These are phyloP conservation scores for Lichenostomus cassidix DNA, from an alignment of 2,113 vertebrate genomes.

Conservation along the genomic window DNA sequence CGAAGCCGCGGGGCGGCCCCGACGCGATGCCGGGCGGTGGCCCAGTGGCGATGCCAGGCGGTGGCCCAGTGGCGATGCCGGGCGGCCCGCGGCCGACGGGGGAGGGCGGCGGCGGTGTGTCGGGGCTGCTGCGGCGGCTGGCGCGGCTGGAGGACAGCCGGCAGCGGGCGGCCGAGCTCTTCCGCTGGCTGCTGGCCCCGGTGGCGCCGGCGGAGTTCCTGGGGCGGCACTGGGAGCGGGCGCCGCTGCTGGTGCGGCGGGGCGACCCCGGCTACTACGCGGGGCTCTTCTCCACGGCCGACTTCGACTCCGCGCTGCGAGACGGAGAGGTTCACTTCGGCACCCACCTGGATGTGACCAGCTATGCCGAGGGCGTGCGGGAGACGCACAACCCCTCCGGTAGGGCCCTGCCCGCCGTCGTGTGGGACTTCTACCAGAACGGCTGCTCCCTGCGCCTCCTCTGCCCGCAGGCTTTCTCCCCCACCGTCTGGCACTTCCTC, in stretches of 20 bases:
- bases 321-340: conserved; percentile 85
- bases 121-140: conserved; percentile 73
- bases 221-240: conserved; percentile 88
- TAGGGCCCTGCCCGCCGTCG: conserved; percentile 84
- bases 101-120: neutral
- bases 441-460: conserved; percentile 92
- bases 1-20: no score
- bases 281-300: conserved; percentile 91
- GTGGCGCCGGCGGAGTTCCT: conserved; percentile 80
- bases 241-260: conserved; percentile 84
- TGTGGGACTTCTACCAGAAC: conserved; percentile 90
- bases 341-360: conserved; percentile 93
- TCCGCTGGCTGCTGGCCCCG: conserved; percentile 88
- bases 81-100: no score
- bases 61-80: no score
- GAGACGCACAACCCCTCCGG: conserved; percentile 91
- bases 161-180: conserved; percentile 81
- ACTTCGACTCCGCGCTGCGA: conserved; percentile 86
- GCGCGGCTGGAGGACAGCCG: conserved; percentile 83
- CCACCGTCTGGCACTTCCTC: conserved; percentile 87
- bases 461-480: conserved; percentile 91
- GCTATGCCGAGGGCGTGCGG: conserved; percentile 83
- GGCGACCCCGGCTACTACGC: conserved; percentile 83
- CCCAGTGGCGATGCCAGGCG: no score
- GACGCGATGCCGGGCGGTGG: no score